A percentile compares a stretch with the other conserved stretches of the same genome.
Evolutionary conservation across 2,797 vertebrate genomes (phyloP).

Genomic region (Taenioides sp.): DNA sequence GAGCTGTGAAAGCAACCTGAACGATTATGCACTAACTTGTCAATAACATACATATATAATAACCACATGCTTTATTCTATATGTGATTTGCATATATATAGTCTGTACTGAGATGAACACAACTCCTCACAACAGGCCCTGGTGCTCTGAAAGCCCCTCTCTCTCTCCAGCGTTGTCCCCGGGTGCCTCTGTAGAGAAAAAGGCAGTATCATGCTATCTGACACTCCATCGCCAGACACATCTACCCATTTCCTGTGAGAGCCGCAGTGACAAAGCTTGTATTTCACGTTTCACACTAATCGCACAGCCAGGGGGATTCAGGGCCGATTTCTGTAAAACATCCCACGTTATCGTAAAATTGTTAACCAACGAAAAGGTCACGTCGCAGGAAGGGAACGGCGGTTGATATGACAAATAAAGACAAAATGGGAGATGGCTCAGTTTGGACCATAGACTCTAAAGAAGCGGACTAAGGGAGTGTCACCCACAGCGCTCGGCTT

Average conservation of each 20-base stretch:
- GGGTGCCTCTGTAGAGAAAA: conserved; percentile 45
- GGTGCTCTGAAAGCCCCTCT: conserved; percentile 36
- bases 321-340: conserved; percentile 55
- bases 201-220: conserved; percentile 76
- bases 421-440: background rate
- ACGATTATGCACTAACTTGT: no score
- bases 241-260: conserved; percentile 72
- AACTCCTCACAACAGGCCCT: conserved; percentile 55
- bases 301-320: conserved; percentile 56
- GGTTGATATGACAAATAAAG: conserved; percentile 12
- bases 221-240: conserved; percentile 74
- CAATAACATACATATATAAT: conserved; percentile 12
- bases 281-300: conserved; percentile 66
- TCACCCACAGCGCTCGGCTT: no score
- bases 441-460: background rate
- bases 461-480: no score
- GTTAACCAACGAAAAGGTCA: conserved; percentile 36
- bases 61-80: conserved; percentile 51
- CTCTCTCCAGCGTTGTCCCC: conserved; percentile 43
- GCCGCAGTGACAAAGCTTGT: conserved; percentile 56
- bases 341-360: conserved; percentile 59
- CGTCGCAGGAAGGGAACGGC: conserved; percentile 9
- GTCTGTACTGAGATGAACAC: conserved; percentile 59
- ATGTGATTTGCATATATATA: conserved; percentile 40
- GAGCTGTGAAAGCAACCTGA: no score